Conservation (phyloP, 2,113 vertebrate species). For the Galbula dea region DNA sequence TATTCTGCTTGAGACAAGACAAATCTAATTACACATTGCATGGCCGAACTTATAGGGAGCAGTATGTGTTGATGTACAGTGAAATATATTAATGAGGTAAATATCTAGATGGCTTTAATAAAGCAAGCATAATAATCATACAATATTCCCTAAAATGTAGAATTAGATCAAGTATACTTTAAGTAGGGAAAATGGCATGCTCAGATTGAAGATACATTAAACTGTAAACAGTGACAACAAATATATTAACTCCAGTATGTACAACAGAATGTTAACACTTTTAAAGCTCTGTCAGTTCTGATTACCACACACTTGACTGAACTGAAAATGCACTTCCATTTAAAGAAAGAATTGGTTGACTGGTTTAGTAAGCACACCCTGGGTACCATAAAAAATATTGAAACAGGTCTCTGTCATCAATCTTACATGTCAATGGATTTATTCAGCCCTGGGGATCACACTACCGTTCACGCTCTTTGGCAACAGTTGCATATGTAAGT, state of each 20-base stretch:
- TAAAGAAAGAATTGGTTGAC: background rate
- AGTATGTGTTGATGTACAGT: background rate
- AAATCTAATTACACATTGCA: background rate
- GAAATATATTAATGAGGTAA: background rate
- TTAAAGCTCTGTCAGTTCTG: background rate
- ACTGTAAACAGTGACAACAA: background rate
- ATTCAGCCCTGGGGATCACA: background rate
- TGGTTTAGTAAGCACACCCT: background rate
- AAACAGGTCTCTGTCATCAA: background rate
- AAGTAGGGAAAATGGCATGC: background rate
- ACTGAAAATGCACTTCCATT: background rate
- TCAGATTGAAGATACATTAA: background rate
- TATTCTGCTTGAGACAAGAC: background rate
- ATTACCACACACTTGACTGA: background rate
- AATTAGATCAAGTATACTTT: conserved; percentile 4
- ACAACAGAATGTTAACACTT: background rate
- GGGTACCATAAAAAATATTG: background rate
- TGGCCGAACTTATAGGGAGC: background rate
- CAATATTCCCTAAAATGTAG: background rate
- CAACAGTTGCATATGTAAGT: background rate
- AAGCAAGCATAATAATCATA: background rate
- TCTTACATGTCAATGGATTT: background rate
- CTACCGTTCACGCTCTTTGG: background rate
- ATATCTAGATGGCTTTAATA: background rate
- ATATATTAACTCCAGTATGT: background rate